Conservation (phyloP, 1,140 invertebrate genomes). For the Temnothorax longispinosus region DNA sequence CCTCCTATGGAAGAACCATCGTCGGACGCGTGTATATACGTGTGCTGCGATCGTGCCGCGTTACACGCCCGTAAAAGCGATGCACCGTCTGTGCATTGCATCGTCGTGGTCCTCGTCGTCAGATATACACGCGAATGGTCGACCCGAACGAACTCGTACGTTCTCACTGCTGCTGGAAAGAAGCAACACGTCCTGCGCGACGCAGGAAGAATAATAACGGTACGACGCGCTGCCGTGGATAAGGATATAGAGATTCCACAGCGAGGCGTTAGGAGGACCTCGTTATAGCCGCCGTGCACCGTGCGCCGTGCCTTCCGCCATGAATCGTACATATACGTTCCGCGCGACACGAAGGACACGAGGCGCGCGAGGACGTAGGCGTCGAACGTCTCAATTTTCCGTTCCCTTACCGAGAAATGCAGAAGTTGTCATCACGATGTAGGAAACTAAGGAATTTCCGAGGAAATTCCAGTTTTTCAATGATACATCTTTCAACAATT, state of each 20-base stretch:
- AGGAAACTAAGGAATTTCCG: not conserved
- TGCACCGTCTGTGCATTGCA: not conserved
- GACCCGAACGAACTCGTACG: slow-evolving; percentile 71
- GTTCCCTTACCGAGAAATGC: not conserved
- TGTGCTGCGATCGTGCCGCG: not conserved
- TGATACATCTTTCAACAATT: not conserved
- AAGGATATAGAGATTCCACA: slow-evolving; percentile 71
- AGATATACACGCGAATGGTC: slow-evolving; percentile 63
- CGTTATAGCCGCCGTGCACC: slow-evolving; percentile 62
- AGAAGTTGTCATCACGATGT: not conserved
- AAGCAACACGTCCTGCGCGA: slow-evolving; percentile 72
- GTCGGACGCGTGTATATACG: not conserved
- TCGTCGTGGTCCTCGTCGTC: slow-evolving; percentile 15
- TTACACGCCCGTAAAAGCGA: slow-evolving; percentile 6
- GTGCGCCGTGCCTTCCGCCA: slow-evolving; percentile 6
- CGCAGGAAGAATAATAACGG: slow-evolving; percentile 79
- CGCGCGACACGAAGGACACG: slow-evolving; percentile 33
- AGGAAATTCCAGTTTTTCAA: not conserved
- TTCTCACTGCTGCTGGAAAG: slow-evolving; percentile 67
- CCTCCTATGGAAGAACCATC: slow-evolving; percentile 27
- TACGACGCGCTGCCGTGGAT: slow-evolving; percentile 67
- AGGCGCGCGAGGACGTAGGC: slow-evolving; percentile 63
- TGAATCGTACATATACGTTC: slow-evolving; percentile 53
- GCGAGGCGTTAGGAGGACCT: slow-evolving; percentile 71
- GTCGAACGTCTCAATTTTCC: slow-evolving; percentile 71